Conservation (phyloP, 2,888 invertebrate genomes). For the Erebia ligea region DNA sequence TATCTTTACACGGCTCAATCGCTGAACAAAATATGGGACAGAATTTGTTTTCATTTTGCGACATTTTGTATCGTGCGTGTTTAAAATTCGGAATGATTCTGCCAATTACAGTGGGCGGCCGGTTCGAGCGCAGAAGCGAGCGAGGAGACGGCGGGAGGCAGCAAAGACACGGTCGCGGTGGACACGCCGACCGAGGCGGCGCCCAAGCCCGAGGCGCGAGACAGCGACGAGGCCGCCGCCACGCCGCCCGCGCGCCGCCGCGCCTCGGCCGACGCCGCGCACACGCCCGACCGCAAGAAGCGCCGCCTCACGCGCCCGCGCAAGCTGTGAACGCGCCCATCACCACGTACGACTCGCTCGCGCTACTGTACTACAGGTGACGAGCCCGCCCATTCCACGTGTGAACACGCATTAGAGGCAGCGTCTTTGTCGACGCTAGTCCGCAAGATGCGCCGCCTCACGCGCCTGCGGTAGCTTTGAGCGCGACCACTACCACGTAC, state of each 20-base stretch:
- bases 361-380: background rate
- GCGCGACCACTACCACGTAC: too few species aligned
- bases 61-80: too few species aligned
- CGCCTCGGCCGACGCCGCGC: constrained; percentile 62
- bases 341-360: background rate
- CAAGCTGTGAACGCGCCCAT: constrained; percentile 60
- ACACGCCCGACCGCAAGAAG: constrained; percentile 76
- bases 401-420: too few species aligned
- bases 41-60: too few species aligned
- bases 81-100: background rate
- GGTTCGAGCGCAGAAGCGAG: constrained; percentile 56
- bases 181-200: constrained; percentile 41
- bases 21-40: too few species aligned
- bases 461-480: too few species aligned
- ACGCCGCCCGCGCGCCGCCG: constrained; percentile 68
- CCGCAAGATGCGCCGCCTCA: too few species aligned
- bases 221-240: constrained; percentile 46
- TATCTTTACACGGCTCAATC: too few species aligned
- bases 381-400: too few species aligned
- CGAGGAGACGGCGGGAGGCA: constrained; percentile 48
- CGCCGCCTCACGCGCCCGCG: constrained; percentile 76
- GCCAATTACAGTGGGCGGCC: constrained; percentile 61
- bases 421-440: too few species aligned
- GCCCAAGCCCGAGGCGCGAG: constrained; percentile 48
- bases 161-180: constrained; percentile 45